phyloP scores from a whole-genome alignment of 1,140 invertebrate species.

The Ganaspis sp. region DNA sequence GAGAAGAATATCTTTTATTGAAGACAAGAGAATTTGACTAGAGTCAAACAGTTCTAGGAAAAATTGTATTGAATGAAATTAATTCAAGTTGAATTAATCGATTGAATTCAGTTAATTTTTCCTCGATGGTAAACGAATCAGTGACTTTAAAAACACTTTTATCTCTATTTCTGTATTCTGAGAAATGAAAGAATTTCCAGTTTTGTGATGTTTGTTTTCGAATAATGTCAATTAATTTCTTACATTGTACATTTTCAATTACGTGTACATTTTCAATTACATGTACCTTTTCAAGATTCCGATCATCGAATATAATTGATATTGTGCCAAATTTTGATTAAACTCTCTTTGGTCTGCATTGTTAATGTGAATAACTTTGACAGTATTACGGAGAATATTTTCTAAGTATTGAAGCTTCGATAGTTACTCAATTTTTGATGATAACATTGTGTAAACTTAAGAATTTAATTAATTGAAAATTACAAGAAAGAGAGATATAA shows the following conservation, averaged over 20 bases:
- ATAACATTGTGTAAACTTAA: background rate
- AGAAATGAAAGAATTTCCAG: background rate
- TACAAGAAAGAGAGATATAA: background rate
- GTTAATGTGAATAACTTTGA: background rate
- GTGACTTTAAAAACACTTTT: background rate
- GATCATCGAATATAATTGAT: background rate
- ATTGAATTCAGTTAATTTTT: background rate
- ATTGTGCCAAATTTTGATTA: conserved; percentile 17
- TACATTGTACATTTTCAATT: too few relatives aligned
- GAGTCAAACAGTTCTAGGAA: background rate
- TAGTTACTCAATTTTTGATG: background rate
- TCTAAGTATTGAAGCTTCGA: background rate
- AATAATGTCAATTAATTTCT: too few relatives aligned
- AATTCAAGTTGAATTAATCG: background rate
- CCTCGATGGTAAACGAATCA: background rate
- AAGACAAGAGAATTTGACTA: background rate
- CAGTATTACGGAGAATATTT: background rate
- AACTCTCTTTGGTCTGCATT: background rate
- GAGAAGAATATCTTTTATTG: background rate
- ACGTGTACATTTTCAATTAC: too few relatives aligned
- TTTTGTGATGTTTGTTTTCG: too few relatives aligned
- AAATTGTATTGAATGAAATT: background rate
- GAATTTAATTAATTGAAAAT: background rate
- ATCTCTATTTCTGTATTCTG: background rate
- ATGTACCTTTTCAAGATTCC: too few relatives aligned